Conservation (phyloP, 2,113 vertebrate species). For the Stictonetta naevosa region DNA sequence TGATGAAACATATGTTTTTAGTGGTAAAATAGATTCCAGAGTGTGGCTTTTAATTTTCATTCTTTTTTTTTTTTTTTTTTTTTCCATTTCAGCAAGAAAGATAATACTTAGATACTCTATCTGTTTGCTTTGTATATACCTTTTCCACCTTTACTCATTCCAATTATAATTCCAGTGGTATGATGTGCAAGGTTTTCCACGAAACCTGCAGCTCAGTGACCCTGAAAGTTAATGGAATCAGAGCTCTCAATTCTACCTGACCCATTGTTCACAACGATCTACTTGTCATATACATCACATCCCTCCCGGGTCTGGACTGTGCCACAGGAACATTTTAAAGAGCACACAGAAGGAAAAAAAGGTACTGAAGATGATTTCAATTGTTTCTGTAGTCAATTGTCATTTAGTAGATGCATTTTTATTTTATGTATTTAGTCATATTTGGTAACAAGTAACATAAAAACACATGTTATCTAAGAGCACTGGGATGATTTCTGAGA, state of each 20-base stretch:
- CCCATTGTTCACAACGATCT: neutral
- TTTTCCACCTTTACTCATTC: neutral
- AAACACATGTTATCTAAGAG: neutral
- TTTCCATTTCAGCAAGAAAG: neutral
- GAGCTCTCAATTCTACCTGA: neutral
- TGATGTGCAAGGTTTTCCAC: neutral
- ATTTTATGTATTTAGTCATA: neutral
- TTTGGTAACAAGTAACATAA: neutral
- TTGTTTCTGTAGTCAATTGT: neutral
- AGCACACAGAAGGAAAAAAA: neutral
- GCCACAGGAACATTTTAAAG: neutral
- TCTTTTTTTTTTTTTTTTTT: neutral
- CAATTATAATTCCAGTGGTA: neutral
- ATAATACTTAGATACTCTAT: neutral
- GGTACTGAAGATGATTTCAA: neutral
- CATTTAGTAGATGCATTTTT: neutral
- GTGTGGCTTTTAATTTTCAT: neutral
- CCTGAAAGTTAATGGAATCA: neutral
- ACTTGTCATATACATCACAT: constrained; percentile 21
- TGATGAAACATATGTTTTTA: neutral
- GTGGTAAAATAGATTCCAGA: neutral
- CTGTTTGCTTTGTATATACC: neutral
- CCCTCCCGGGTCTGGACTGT: neutral
- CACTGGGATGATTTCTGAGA: neutral
- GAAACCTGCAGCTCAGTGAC: neutral